These are phyloP conservation scores for Rhynchophorus ferrugineus DNA, from an alignment of 1,140 invertebrate genomes.

Conservation along the genomic window DNA sequence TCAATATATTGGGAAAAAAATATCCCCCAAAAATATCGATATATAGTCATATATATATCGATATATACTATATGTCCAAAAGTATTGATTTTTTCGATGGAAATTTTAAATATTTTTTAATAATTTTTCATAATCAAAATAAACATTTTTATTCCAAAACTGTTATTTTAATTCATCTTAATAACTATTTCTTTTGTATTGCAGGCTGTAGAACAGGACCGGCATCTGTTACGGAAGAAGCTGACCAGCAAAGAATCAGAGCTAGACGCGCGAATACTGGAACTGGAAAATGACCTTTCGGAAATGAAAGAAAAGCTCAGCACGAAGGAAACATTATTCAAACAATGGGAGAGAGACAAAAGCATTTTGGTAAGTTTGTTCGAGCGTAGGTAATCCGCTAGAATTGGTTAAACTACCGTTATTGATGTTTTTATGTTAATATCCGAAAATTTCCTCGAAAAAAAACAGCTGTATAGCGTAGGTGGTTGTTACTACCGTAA, in stretches of 20 bases:
- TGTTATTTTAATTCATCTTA: background rate
- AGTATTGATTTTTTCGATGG: too few species aligned
- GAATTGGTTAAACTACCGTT: background rate
- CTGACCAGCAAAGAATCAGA: constrained; percentile 79
- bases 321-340: constrained; percentile 53
- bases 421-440: too few species aligned
- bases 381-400: background rate
- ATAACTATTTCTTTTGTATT: constrained; percentile 32
- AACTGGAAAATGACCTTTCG: constrained; percentile 79
- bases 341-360: constrained; percentile 72
- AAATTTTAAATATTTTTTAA: too few species aligned
- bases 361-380: constrained; percentile 39
- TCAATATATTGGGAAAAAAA: too few species aligned
- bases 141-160: too few species aligned
- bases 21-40: too few species aligned
- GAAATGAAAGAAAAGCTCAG: constrained; percentile 62
- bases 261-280: constrained; percentile 78
- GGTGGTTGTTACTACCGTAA: too few species aligned
- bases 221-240: constrained; percentile 75
- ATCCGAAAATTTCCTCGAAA: too few species aligned
- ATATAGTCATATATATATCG: too few species aligned
- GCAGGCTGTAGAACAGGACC: constrained; percentile 89
- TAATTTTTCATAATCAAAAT: too few species aligned
- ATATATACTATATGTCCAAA: too few species aligned
- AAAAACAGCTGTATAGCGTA: too few species aligned